These are phyloP conservation scores for Craterocephalus amniculus DNA, from an alignment of 2,797 vertebrate genomes.

Conservation along the genomic window DNA sequence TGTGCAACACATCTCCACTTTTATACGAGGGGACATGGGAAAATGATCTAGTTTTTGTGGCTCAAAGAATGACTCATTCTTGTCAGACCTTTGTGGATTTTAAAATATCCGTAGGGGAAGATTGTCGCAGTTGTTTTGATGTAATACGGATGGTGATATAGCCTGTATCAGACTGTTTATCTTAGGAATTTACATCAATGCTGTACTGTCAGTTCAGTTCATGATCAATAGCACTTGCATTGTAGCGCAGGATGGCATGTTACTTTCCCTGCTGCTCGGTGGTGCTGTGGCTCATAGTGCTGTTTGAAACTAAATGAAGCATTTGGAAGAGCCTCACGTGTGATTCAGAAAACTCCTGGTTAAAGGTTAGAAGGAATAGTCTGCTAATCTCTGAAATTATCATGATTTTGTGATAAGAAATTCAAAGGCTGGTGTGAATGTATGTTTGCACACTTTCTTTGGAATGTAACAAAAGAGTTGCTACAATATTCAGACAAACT, in stretches of 20 bases:
- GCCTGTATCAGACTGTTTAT: slow-evolving; percentile 43
- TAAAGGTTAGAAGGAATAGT: slow-evolving; percentile 56
- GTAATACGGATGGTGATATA: slow-evolving; percentile 22
- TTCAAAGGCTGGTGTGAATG: slow-evolving; percentile 60
- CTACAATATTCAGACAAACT: neutral
- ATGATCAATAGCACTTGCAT: slow-evolving; percentile 26
- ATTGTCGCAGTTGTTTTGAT: slow-evolving; percentile 26
- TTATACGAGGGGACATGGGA: slow-evolving; percentile 8
- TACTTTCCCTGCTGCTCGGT: slow-evolving; percentile 22
- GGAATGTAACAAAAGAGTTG: slow-evolving; percentile 15
- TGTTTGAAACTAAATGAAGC: slow-evolving; percentile 18
- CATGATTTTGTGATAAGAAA: slow-evolving; percentile 55
- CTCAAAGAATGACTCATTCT: slow-evolving; percentile 9
- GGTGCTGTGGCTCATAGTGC: slow-evolving; percentile 32
- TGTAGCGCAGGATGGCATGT: slow-evolving; percentile 26
- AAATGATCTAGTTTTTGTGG: slow-evolving; percentile 19
- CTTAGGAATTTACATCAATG: slow-evolving; percentile 48
- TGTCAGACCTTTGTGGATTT: slow-evolving; percentile 5
- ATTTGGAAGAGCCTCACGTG: neutral
- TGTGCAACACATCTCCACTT: neutral
- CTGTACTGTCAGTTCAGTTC: slow-evolving; percentile 15
- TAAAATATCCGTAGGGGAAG: neutral
- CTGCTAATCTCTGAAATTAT: slow-evolving; percentile 43
- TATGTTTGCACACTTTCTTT: slow-evolving; percentile 23
- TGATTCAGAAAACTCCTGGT: slow-evolving; percentile 32